These are phyloP conservation scores for Antedon mediterranea DNA, from an alignment of 53 echinoderm and acorn worm species.

Conservation along the genomic window DNA sequence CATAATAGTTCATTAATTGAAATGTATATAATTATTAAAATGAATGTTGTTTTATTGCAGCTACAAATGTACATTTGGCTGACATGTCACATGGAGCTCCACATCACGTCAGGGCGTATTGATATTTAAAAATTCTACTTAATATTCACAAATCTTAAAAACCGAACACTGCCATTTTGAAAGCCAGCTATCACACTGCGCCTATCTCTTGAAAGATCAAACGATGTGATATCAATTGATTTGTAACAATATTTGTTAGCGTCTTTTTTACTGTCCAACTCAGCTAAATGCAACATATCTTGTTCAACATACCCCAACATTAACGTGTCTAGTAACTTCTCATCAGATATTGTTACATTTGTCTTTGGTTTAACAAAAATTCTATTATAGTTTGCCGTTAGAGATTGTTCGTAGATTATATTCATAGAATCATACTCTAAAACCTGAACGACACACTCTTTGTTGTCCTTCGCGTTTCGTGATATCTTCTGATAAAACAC, in stretches of 20 bases:
- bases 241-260: slow-evolving; percentile 45
- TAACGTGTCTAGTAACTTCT: slow-evolving; percentile 13
- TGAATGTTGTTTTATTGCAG: too few relatives aligned
- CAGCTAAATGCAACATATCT: slow-evolving; percentile 33
- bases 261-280: slow-evolving; percentile 23
- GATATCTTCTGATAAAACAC: slow-evolving; percentile 36
- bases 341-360: not conserved
- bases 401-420: slow-evolving; percentile 18
- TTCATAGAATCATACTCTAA: slow-evolving; percentile 29
- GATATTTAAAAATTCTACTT: too few relatives aligned
- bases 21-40: too few relatives aligned
- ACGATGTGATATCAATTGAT: slow-evolving; percentile 36
- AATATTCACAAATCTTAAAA: slow-evolving; percentile 35
- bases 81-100: too few relatives aligned
- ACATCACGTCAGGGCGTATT: too few relatives aligned
- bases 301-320: slow-evolving; percentile 24
- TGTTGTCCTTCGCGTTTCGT: not conserved
- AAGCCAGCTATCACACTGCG: slow-evolving; percentile 54
- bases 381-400: slow-evolving; percentile 30
- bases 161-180: slow-evolving; percentile 51
- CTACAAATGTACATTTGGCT: too few relatives aligned
- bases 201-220: slow-evolving; percentile 49
- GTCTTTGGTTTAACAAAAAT: slow-evolving; percentile 6
- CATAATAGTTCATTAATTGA: too few relatives aligned
- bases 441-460: slow-evolving; percentile 25